A percentile compares a stretch with the other conserved stretches of the same genome.
Evolutionary conservation across 2,113 vertebrate genomes (phyloP).

Genomic region (Chiloscyllium plagiosum): DNA sequence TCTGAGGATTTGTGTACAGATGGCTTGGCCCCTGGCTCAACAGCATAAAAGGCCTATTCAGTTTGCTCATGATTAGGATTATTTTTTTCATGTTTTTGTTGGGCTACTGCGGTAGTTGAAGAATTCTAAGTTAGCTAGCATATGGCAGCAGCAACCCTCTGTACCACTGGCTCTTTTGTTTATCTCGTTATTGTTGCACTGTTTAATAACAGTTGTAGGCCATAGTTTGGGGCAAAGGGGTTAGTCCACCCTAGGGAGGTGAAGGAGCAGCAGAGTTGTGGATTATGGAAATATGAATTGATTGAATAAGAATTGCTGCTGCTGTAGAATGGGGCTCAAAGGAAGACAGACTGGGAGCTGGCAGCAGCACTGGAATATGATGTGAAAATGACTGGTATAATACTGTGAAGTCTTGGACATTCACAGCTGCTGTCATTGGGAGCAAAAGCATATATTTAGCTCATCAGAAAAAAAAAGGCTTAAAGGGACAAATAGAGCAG

Average conservation of each 20-base stretch:
- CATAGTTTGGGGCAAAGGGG: constrained; percentile 83
- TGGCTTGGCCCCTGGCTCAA: constrained; percentile 49
- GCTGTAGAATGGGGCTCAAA: constrained; percentile 84
- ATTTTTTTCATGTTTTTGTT: constrained; percentile 61
- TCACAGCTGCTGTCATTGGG: constrained; percentile 82
- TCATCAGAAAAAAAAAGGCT: constrained; percentile 56
- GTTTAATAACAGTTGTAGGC: constrained; percentile 98
- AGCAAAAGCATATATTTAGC: constrained; percentile 78
- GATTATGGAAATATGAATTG: constrained; percentile 99
- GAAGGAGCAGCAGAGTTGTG: constrained; percentile 81
- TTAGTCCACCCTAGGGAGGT: constrained; percentile 87
- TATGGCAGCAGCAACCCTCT: constrained; percentile 82
- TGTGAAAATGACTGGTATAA: constrained; percentile 37
- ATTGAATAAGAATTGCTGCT: constrained; percentile 72
- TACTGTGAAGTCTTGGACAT: constrained; percentile 72
- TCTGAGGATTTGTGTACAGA: constrained; percentile 35
- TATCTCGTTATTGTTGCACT: constrained; percentile 84
- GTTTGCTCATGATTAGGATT: constrained; percentile 58
- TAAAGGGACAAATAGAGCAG: constrained; percentile 55
- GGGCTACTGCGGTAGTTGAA: constrained; percentile 47
- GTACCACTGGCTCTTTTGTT: constrained; percentile 86
- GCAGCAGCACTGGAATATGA: constrained; percentile 44
- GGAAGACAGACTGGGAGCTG: constrained; percentile 78
- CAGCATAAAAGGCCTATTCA: constrained; percentile 60
- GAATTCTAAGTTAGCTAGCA: constrained; percentile 65